Percentiles rank a stretch among this genome's conserved stretches.
Conservation (phyloP, 2,888 invertebrate species). For the Folsomia manolachei region DNA sequence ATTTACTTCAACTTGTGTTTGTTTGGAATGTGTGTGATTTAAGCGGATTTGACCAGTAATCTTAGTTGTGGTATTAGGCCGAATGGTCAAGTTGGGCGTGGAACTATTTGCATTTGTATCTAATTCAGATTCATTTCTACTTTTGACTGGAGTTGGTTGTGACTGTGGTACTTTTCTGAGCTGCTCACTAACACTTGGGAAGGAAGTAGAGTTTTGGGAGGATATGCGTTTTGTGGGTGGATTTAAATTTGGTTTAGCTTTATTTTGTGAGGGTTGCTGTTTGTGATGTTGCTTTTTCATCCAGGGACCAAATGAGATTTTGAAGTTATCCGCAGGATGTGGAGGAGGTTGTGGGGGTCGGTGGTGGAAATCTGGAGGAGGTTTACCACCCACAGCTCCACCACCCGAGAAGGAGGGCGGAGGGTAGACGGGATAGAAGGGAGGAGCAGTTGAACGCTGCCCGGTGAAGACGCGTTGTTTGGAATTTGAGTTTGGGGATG, state of each 20-base stretch:
- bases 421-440: slow-evolving; percentile 7
- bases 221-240: not conserved
- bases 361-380: not conserved
- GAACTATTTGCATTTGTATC: not conserved
- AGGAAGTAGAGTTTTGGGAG: not conserved
- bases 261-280: not conserved
- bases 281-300: not conserved
- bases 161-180: not conserved
- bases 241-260: not conserved
- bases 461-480: not conserved
- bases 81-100: not conserved
- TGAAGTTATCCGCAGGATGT: slow-evolving; percentile 6
- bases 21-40: too few relatives aligned
- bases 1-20: too few relatives aligned
- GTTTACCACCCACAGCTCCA: not conserved
- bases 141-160: too few relatives aligned
- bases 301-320: slow-evolving; percentile 11
- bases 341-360: not conserved
- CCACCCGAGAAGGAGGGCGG: not conserved
- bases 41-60: too few relatives aligned
- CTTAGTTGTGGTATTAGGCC: not conserved
- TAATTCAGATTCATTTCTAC: not conserved
- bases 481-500: not conserved
- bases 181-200: not conserved
- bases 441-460: not conserved